Conservation (phyloP, 1,140 invertebrate genomes). For the Andrena cerasifolii region DNA sequence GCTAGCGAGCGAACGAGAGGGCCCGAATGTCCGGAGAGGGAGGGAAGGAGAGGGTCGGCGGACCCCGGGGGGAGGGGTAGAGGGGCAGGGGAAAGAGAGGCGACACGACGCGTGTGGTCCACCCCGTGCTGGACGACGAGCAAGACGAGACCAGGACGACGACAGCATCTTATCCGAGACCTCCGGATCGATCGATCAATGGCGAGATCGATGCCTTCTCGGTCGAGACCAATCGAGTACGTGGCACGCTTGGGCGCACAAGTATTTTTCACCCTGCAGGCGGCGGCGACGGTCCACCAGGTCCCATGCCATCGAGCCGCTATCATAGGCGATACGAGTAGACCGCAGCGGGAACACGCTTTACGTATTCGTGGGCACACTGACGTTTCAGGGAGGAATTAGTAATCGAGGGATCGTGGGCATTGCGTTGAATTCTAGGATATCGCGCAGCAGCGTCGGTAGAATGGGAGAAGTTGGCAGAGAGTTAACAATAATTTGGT, state of each 20-base stretch:
- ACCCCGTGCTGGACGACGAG: constrained; percentile 56
- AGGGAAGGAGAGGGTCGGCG: background rate
- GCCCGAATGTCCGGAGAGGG: background rate
- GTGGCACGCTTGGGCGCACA: constrained; percentile 67
- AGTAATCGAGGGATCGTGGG: too few species aligned
- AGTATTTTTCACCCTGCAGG: constrained; percentile 69
- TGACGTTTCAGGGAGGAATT: too few species aligned
- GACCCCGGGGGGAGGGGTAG: constrained; percentile 18
- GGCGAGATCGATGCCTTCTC: constrained; percentile 68
- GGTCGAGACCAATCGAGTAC: constrained; percentile 54
- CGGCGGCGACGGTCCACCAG: constrained; percentile 31
- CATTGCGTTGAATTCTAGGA: too few species aligned
- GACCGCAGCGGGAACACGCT: too few species aligned
- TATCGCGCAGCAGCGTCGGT: too few species aligned
- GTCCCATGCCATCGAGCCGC: background rate
- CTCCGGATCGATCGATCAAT: constrained; percentile 74
- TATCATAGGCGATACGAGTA: background rate
- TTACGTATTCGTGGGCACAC: too few species aligned
- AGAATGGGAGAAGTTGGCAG: too few species aligned
- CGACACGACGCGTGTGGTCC: constrained; percentile 74
- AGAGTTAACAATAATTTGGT: too few species aligned
- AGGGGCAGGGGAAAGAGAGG: constrained; percentile 58
- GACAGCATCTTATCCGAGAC: constrained; percentile 72
- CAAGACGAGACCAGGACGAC: constrained; percentile 66
- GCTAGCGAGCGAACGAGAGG: constrained; percentile 14